Conservation (phyloP, 2,113 vertebrate species). For the Zosterops hypoxanthus region DNA sequence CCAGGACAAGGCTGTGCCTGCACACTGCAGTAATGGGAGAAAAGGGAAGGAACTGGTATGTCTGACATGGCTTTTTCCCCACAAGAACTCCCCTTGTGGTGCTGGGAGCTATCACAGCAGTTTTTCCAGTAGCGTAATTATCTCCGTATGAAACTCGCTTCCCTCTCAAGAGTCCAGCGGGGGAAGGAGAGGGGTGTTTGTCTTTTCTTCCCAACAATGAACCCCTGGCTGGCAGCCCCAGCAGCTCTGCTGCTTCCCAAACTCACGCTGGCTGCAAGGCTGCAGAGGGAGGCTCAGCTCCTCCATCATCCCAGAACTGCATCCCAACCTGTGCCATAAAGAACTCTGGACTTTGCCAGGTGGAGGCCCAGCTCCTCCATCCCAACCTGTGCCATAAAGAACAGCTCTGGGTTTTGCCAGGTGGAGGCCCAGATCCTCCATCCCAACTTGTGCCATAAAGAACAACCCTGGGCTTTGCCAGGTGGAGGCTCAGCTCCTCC, state of each 20-base stretch:
- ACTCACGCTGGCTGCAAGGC: not conserved
- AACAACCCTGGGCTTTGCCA: too few species aligned
- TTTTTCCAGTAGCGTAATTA: not conserved
- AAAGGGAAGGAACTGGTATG: not conserved
- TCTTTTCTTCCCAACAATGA: not conserved
- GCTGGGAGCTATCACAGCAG: conserved; percentile 8
- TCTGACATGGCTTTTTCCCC: not conserved
- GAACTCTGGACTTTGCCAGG: too few species aligned
- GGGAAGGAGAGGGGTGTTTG: not conserved
- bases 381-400: too few species aligned
- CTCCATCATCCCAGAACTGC: not conserved
- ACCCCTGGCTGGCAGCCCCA: not conserved
- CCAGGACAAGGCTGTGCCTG: not conserved
- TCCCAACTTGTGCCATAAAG: too few species aligned
- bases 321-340: not conserved
- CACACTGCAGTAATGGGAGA: not conserved
- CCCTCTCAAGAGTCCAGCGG: not conserved
- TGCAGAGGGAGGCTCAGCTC: not conserved
- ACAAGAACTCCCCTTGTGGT: not conserved
- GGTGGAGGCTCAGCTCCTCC: too few species aligned
- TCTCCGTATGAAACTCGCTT: not conserved
- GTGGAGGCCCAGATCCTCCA: too few species aligned
- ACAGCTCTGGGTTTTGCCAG: too few species aligned
- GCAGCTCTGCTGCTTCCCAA: not conserved
- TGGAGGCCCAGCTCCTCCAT: too few species aligned